These are phyloP conservation scores for Bostrychus sinensis DNA, from an alignment of 2,113 vertebrate species.

Conservation along the genomic window DNA sequence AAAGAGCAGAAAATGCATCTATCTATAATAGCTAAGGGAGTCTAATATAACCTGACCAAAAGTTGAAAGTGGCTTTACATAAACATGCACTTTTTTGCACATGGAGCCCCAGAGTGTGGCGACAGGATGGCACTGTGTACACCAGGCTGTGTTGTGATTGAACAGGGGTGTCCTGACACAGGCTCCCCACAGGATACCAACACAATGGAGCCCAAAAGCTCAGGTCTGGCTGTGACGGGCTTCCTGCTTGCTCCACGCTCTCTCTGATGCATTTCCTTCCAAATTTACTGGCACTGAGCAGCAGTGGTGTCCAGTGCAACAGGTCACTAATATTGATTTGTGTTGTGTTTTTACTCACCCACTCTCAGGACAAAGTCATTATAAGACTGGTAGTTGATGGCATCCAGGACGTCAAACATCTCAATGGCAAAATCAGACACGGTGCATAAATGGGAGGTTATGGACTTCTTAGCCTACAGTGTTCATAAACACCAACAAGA, in stretches of 20 bases:
- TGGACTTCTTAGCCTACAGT: slow-evolving; percentile 88
- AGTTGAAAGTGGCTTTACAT: slow-evolving; percentile 19
- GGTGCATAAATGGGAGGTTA: slow-evolving; percentile 91
- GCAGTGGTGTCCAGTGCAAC: slow-evolving; percentile 30
- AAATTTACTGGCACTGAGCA: slow-evolving; percentile 47
- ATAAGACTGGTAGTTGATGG: slow-evolving; percentile 99
- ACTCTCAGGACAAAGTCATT: slow-evolving; percentile 98
- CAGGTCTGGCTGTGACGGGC: slow-evolving; percentile 60
- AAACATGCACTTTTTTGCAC: slow-evolving; percentile 24
- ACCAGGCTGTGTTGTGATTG: slow-evolving; percentile 50
- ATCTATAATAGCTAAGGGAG: neutral
- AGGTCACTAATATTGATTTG: slow-evolving; percentile 42
- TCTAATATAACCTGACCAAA: slow-evolving; percentile 4
- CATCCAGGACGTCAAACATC: slow-evolving; percentile 97
- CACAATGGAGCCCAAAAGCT: slow-evolving; percentile 70
- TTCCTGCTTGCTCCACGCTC: slow-evolving; percentile 56
- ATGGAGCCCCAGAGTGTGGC: slow-evolving; percentile 35
- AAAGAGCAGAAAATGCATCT: neutral
- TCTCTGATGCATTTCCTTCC: slow-evolving; percentile 70
- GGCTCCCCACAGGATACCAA: slow-evolving; percentile 74
- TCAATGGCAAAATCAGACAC: slow-evolving; percentile 96
- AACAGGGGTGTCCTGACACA: slow-evolving; percentile 55
- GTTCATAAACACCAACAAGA: slow-evolving; percentile 13
- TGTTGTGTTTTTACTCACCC: slow-evolving; percentile 80
- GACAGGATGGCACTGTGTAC: slow-evolving; percentile 74